These are phyloP conservation scores for Ephydatia muelleri DNA, from an alignment of 37 sponge, comb jelly and placozoan species.

Conservation along the genomic window DNA sequence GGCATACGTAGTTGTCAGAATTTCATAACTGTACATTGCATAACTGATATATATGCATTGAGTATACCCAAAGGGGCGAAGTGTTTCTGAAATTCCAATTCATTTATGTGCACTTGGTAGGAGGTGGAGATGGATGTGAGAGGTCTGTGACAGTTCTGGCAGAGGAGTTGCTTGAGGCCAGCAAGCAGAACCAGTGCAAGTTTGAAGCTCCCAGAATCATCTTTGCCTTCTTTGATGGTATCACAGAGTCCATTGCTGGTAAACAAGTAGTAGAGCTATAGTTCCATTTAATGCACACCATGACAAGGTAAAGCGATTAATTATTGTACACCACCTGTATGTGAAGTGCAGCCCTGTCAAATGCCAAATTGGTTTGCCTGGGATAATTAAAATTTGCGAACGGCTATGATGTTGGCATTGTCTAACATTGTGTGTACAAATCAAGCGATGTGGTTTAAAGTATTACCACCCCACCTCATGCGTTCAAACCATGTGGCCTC, in stretches of 20 bases:
- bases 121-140: slow-evolving; percentile 32
- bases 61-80: too few species aligned
- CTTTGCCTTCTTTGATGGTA: slow-evolving; percentile 56
- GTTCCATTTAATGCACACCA: too few species aligned
- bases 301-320: neutral
- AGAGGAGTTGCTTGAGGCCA: slow-evolving; percentile 22
- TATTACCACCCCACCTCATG: too few species aligned
- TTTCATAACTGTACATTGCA: neutral
- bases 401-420: too few species aligned
- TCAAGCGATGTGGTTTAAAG: too few species aligned
- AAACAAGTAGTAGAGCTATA: neutral
- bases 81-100: neutral
- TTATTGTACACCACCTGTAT: neutral
- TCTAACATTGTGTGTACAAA: too few species aligned
- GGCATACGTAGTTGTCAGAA: neutral
- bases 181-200: slow-evolving; percentile 24
- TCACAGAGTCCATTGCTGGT: slow-evolving; percentile 45
- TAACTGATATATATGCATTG: neutral
- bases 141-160: slow-evolving; percentile 44
- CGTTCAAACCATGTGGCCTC: too few species aligned
- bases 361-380: too few species aligned
- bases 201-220: slow-evolving; percentile 14
- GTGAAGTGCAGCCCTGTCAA: neutral
- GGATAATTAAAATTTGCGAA: too few species aligned
- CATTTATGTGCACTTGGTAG: neutral